These are phyloP conservation scores for Clarias fuscus DNA, from an alignment of 2,797 vertebrate species.

Conservation along the genomic window DNA sequence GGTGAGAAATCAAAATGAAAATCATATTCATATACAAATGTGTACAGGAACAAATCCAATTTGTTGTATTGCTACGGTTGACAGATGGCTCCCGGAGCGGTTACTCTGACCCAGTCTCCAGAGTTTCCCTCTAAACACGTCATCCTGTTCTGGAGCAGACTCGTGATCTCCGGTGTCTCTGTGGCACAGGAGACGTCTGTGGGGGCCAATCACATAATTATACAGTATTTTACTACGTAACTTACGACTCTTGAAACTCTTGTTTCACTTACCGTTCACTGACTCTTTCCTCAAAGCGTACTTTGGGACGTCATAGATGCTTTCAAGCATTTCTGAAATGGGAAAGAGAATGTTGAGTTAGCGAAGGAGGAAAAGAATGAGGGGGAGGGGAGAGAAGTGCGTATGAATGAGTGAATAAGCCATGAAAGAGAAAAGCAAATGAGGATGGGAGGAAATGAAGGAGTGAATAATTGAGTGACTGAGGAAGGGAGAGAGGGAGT, in stretches of 20 bases:
- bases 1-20: background rate
- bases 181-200: conserved; percentile 55
- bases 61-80: background rate
- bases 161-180: conserved; percentile 40
- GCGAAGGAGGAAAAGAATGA: background rate
- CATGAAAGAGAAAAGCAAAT: too few species aligned
- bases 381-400: background rate
- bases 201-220: background rate
- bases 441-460: too few species aligned
- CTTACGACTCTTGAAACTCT: background rate
- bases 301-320: conserved; percentile 72
- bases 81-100: background rate
- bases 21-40: background rate
- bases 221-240: background rate
- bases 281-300: conserved; percentile 55
- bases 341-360: background rate
- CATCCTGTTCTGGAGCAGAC: conserved; percentile 59
- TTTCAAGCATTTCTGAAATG: conserved; percentile 57
- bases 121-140: conserved; percentile 37
- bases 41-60: background rate
- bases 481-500: background rate
- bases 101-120: conserved; percentile 31
- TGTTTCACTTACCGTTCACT: conserved; percentile 56
- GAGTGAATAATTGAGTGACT: background rate
- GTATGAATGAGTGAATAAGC: background rate